Evolutionary conservation across 2,888 invertebrate genomes (phyloP), one percentile per base, ranked within the genome.

Genomic region (Merodon equestris): DNA sequence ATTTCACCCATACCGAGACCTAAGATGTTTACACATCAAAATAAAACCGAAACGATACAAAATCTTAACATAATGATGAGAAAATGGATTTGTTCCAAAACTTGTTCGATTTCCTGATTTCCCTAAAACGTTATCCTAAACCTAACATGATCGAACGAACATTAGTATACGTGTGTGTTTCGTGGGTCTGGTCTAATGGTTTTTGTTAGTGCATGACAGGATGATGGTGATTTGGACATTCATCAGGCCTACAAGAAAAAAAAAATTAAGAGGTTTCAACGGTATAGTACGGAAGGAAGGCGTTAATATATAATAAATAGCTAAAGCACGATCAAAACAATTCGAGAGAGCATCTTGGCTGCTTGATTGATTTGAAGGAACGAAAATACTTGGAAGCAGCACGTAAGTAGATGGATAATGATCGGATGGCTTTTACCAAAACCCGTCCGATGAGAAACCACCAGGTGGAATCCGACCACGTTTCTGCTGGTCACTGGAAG

Each of bases 391-490:
- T 61, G 50, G 66, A 66, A 66, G 50, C 57, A 48, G 45, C n/a
- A n/a, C n/a, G n/a, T n/a, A n/a, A n/a, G n/a, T n/a, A n/a, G n/a
- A n/a, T n/a, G n/a, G n/a, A n/a, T n/a, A n/a, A n/a, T n/a, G n/a
- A 14, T 19, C 13, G 51, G 18, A 9, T 10, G 19, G 40, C 14
- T n/a, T 90, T 86, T 91, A 93, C 93, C 93, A 93, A 83, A 93
- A 91, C 48, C 87, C 87, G 34, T 92, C 92, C 1, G 92, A 92
- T 2, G 93, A 92, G 86, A 91, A 93, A 1, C 93, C 93, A 67
- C 93, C 93, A 0, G 93, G 93, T 40, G 93, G 93, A 45, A 92
- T 91, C 81, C 93, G 91, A 9, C 90, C 91, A 83, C 91, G n/a
- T n/a, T n/a, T n/a, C n/a, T n/a, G 90, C 60, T 83, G 76, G 34